A percentile compares a stretch with the other conserved stretches of the same genome.
Evolutionary conservation across 2,888 invertebrate genomes (phyloP).

Genomic region (Acanthopleura granulata): DNA sequence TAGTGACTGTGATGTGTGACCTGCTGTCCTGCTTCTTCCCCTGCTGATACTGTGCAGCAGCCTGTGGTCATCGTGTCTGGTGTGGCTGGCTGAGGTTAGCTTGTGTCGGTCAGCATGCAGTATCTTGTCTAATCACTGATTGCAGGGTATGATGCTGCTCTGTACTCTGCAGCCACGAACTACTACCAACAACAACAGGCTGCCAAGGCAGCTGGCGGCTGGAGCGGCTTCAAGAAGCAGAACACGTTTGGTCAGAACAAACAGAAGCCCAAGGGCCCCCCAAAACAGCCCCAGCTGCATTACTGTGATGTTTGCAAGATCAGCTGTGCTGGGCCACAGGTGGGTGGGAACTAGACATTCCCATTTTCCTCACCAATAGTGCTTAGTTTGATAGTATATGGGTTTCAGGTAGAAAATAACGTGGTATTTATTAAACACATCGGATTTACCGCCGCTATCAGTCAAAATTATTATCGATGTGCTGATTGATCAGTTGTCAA

Average conservation of each 20-base stretch:
- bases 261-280: constrained; percentile 71
- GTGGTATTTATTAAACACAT: too few relatives aligned
- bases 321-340: constrained; percentile 94
- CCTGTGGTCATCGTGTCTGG: too few relatives aligned
- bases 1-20: background rate
- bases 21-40: background rate
- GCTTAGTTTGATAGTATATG: too few relatives aligned
- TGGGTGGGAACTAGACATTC: constrained; percentile 50
- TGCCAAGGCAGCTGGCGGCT: constrained; percentile 44
- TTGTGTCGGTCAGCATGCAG: too few relatives aligned
- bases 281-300: constrained; percentile 76
- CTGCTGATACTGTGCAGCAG: too few relatives aligned
- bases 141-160: constrained; percentile 89
- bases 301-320: constrained; percentile 99
- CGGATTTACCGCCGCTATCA: too few relatives aligned
- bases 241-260: constrained; percentile 38
- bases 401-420: too few relatives aligned
- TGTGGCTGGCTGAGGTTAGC: too few relatives aligned
- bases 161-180: constrained; percentile 95
- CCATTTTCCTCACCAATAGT: too few relatives aligned
- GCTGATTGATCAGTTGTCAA: too few relatives aligned
- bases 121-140: background rate
- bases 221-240: constrained; percentile 73
- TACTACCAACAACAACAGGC: constrained; percentile 89
- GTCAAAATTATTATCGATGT: too few relatives aligned